Percentiles rank a stretch among this genome's conserved stretches.
phyloP scores from a whole-genome alignment of 1,140 invertebrate genomes.

The Atta texana region DNA sequence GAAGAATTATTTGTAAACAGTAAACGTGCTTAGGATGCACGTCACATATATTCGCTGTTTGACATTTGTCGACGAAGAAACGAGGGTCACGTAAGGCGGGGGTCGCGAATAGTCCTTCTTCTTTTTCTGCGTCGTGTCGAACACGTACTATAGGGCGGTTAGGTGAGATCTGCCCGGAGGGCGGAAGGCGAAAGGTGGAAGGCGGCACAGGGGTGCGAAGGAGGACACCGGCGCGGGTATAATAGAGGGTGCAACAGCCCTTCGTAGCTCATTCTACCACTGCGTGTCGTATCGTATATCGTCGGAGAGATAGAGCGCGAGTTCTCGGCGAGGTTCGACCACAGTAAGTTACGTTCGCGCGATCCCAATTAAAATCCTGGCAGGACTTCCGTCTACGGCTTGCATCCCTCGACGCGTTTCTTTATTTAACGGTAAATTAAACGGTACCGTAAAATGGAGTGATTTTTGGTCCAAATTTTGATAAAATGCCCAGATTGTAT shows the following conservation, averaged over 20 bases:
- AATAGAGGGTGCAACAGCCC: constrained; percentile 82
- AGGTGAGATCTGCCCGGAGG: constrained; percentile 56
- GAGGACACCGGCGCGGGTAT: constrained; percentile 78
- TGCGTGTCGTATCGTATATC: constrained; percentile 70
- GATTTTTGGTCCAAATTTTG: too few relatives aligned
- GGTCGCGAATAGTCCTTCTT: not conserved
- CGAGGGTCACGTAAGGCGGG: not conserved
- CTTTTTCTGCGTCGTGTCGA: constrained; percentile 10
- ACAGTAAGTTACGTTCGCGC: constrained; percentile 37
- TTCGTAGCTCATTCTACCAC: constrained; percentile 79
- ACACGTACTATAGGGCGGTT: constrained; percentile 79
- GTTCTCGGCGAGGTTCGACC: not conserved
- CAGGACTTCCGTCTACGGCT: not conserved
- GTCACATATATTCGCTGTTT: too few relatives aligned
- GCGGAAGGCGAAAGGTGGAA: constrained; percentile 13
- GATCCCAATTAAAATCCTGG: not conserved
- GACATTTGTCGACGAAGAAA: not conserved
- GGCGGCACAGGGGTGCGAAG: constrained; percentile 72
- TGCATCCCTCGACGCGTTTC: too few relatives aligned
- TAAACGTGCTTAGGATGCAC: too few relatives aligned
- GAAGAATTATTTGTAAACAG: not conserved
- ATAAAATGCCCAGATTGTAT: too few relatives aligned
- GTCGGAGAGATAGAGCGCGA: constrained; percentile 45
- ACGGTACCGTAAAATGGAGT: too few relatives aligned
- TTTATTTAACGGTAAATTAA: too few relatives aligned